A percentile compares a stretch with the other conserved stretches of the same genome.
These are phyloP conservation scores for Euproctis similis DNA, from an alignment of 2,888 invertebrate species.

Conservation along the genomic window DNA sequence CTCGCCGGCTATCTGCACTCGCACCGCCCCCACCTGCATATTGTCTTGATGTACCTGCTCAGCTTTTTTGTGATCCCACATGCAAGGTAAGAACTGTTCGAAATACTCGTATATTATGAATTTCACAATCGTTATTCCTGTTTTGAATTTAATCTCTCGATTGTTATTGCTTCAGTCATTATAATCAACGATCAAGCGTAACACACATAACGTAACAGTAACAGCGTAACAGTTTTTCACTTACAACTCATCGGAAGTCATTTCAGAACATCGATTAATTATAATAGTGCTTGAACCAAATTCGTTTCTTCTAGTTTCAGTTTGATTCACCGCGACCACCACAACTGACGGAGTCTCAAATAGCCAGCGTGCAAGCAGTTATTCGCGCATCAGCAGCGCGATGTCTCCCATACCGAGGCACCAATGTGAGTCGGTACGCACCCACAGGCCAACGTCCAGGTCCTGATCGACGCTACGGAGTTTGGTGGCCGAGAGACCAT, in stretches of 20 bases:
- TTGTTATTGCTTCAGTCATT: too few species aligned
- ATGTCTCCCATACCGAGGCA: conserved; percentile 57
- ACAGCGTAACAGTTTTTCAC: too few species aligned
- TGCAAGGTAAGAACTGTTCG: conserved; percentile 56
- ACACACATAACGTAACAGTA: too few species aligned
- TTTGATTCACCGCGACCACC: conserved; percentile 57
- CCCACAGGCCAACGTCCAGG: conserved; percentile 55
- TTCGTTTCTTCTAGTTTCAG: conserved; percentile 40
- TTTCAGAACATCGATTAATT: background rate
- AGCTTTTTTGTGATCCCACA: conserved; percentile 58
- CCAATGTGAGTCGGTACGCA: conserved; percentile 60
- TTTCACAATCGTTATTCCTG: too few species aligned
- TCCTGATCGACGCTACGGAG: conserved; percentile 47
- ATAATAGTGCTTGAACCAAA: too few species aligned
- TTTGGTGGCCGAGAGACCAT: conserved; percentile 59
- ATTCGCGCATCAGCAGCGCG: conserved; percentile 52
- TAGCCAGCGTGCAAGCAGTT: conserved; percentile 56
- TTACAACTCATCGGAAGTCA: too few species aligned
- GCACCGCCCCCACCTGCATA: conserved; percentile 52
- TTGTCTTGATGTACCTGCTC: conserved; percentile 52
- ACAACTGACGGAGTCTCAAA: conserved; percentile 50
- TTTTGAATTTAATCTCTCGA: too few species aligned
- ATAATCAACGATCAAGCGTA: too few species aligned
- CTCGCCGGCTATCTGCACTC: conserved; percentile 40
- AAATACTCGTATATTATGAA: too few species aligned